These are phyloP conservation scores for Drosophila tristis DNA, from an alignment of 1,140 invertebrate genomes.

Conservation along the genomic window DNA sequence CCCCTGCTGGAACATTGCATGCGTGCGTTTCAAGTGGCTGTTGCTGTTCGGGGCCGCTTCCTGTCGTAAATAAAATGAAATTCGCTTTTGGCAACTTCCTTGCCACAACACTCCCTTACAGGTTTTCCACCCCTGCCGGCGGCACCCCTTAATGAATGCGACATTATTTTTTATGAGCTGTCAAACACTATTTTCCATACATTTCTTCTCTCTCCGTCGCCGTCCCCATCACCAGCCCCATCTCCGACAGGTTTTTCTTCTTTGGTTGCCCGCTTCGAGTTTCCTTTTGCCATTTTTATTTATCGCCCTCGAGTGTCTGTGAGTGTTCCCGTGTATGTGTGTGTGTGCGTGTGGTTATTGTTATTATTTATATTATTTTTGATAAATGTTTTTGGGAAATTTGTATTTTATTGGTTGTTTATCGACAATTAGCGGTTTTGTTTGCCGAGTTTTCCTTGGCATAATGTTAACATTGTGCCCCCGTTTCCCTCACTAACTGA, in stretches of 20 bases:
- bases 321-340: constrained; percentile 6
- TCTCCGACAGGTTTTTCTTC: constrained; percentile 4
- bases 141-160: constrained; percentile 76
- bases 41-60: constrained; percentile 73
- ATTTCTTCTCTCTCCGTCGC: constrained; percentile 34
- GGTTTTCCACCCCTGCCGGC: constrained; percentile 16
- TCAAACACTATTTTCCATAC: constrained; percentile 83
- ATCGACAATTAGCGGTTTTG: constrained; percentile 82
- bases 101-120: constrained; percentile 12
- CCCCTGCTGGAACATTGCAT: constrained; percentile 47
- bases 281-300: constrained; percentile 78
- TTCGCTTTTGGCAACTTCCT: constrained; percentile 68
- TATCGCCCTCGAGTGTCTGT: constrained; percentile 52
- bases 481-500: constrained; percentile 8
- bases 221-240: neutral
- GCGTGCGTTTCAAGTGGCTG: constrained; percentile 77
- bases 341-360: constrained; percentile 61
- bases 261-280: constrained; percentile 41
- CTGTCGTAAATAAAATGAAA: constrained; percentile 81
- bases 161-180: constrained; percentile 83
- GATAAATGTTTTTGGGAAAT: constrained; percentile 82
- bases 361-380: constrained; percentile 83
- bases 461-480: constrained; percentile 57
- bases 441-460: constrained; percentile 65
- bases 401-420: constrained; percentile 83